Base-by-base conservation (phyloP, 2,113 vertebrate genomes). In the Paramormyrops kingsleyae region DNA sequence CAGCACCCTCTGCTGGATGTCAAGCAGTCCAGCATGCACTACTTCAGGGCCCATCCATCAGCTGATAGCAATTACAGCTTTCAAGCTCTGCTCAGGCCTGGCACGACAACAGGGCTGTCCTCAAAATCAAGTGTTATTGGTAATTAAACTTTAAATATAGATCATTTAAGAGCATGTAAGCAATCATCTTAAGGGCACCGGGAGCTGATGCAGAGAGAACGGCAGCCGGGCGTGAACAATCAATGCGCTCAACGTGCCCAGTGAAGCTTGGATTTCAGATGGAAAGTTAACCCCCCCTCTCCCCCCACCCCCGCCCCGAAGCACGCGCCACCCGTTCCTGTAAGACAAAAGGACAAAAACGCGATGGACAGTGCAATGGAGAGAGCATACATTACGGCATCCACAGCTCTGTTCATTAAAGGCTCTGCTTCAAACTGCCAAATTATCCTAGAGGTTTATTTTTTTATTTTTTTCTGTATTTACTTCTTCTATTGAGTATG, bases 141-240 rank as follows among this genome's bases (percentile, higher is more conserved):
- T 90, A 91, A 94, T 94, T 94, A 92, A 92, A 90, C 92, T 91
- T 91, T 74, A 91, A 93, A 92, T 93, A 91, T 90, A 91, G 91
- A 93, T 91, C 91, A 90, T 87, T 89, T 91, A 87, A 87, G 91
- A 87, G 89, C 93, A 90, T 92, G 92, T 92, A 91, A 90, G 92
- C 86, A 93, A 92, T 92, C 90, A 90, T 92, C 90, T 91, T 89
- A 52, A 89, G 87, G 92, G 92, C 87, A 91, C 83, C 77, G 19
- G 66, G 62, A 46, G 88, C 46, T 31, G 87, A 90, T 88, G 92
- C 91, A 85, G 83, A 91, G 92, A 89, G 90, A 89, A 89, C 88
- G 83, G 90, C 89, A 90, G 31, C 74, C 89, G 85, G 91, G 92
- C 91, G 84, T 90, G 62, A 89, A 92, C 91, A 92, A 93, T 91